Conservation (phyloP, 2,113 vertebrate genomes). For the Delphinapterus leucas region DNA sequence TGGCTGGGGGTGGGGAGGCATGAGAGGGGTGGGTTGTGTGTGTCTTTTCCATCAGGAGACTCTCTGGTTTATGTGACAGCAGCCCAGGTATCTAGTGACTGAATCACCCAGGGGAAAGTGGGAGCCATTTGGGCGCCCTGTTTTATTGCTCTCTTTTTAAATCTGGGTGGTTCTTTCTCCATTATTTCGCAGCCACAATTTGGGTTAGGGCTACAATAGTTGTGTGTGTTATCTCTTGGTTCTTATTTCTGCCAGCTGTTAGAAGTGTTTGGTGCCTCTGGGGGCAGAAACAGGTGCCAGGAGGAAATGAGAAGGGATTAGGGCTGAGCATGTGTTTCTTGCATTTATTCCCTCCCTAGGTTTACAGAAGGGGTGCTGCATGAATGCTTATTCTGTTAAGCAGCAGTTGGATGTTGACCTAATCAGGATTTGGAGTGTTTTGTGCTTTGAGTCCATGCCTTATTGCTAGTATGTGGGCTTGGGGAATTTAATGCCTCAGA, state of each 20-base stretch:
- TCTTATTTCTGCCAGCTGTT: conserved; percentile 60
- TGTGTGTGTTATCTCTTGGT: conserved; percentile 46
- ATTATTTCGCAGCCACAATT: conserved; percentile 17
- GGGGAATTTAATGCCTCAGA: neutral
- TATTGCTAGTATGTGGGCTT: neutral
- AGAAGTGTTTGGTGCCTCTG: conserved; percentile 51
- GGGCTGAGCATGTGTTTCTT: conserved; percentile 48
- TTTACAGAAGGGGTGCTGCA: neutral
- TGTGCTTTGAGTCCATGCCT: neutral
- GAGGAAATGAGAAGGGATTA: conserved; percentile 69
- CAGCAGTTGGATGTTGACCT: neutral
- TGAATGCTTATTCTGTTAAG: conserved; percentile 13
- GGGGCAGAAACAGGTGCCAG: conserved; percentile 61
- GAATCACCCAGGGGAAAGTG: neutral
- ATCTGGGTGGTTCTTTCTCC: neutral
- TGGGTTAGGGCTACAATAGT: neutral
- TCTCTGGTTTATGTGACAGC: neutral
- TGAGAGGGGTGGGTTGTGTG: neutral
- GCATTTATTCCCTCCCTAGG: conserved; percentile 2
- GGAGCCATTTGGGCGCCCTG: neutral
- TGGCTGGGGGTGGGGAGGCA: neutral
- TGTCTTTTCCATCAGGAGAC: neutral
- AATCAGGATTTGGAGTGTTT: neutral
- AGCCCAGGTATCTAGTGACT: neutral
- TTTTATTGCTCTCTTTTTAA: neutral